phyloP scores from a whole-genome alignment of 2,888 invertebrate genomes.

The Eurytoma californica region DNA sequence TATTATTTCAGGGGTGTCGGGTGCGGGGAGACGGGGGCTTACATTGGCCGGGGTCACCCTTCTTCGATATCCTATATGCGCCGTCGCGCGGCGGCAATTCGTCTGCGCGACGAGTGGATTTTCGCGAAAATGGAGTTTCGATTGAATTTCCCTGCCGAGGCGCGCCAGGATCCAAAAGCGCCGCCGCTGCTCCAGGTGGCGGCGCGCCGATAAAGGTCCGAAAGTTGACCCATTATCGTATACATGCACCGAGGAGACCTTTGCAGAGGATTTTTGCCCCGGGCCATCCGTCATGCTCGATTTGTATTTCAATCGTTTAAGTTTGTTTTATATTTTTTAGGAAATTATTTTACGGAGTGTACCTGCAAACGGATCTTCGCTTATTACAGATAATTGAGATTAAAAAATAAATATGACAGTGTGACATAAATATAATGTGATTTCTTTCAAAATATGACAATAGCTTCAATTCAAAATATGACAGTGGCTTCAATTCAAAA shows the following conservation, averaged over 20 bases:
- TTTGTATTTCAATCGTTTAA: no score
- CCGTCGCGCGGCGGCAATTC: neutral
- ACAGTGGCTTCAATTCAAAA: no score
- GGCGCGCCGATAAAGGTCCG: conserved; percentile 18
- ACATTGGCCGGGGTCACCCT: neutral
- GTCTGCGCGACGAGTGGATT: neutral
- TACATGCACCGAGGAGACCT: neutral
- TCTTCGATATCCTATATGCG: neutral
- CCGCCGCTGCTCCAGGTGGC: neutral
- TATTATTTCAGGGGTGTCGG: neutral
- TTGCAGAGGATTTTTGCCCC: neutral
- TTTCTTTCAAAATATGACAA: no score
- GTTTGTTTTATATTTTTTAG: no score
- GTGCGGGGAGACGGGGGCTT: no score
- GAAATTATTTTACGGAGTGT: no score
- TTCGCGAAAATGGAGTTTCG: conserved; percentile 51
- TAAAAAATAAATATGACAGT: no score
- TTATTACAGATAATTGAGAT: no score
- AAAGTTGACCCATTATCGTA: conserved; percentile 33
- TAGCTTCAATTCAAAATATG: no score
- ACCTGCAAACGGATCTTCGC: no score
- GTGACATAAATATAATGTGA: no score
- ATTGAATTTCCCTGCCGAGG: conserved; percentile 44
- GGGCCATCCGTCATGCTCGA: neutral
- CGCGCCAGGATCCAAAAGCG: neutral